A percentile compares a stretch with the other conserved stretches of the same genome.
Evolutionary conservation across 2,888 invertebrate species (phyloP).

Genomic region (Hybos culiciformis): DNA sequence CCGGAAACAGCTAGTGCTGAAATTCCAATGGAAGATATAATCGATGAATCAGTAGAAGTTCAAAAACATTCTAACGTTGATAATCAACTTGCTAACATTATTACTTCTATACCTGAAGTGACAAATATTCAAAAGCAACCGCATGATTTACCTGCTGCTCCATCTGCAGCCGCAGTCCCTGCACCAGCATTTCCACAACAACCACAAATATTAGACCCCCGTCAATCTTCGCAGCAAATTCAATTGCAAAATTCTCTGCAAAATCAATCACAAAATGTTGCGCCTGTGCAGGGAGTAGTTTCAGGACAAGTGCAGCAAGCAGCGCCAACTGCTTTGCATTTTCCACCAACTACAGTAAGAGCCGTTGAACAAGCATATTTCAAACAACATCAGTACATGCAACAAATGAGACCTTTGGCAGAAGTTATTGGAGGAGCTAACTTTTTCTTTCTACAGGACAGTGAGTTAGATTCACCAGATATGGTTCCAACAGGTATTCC

Average conservation of each 20-base stretch:
- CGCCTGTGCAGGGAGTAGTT: constrained; percentile 13
- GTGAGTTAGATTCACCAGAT: constrained; percentile 69
- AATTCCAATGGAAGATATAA: constrained; percentile 20
- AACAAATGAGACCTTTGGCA: constrained; percentile 49
- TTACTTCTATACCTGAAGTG: too few relatives aligned
- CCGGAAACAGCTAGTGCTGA: constrained; percentile 16
- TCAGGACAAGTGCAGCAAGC: constrained; percentile 12
- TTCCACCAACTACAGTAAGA: constrained; percentile 44
- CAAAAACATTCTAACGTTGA: background rate
- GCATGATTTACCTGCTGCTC: constrained; percentile 9
- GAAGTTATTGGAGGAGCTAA: constrained; percentile 65
- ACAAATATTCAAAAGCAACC: background rate
- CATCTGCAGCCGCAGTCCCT: constrained; percentile 16
- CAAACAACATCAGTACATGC: constrained; percentile 42
- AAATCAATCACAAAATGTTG: constrained; percentile 11
- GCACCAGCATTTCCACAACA: constrained; percentile 8
- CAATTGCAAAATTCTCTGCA: constrained; percentile 14
- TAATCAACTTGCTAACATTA: background rate
- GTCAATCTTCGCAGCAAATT: constrained; percentile 1
- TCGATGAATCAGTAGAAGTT: constrained; percentile 1
- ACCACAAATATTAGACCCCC: background rate
- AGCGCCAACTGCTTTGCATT: constrained; percentile 19
- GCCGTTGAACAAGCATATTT: constrained; percentile 52
- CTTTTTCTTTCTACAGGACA: constrained; percentile 78
- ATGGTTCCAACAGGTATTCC: constrained; percentile 12